These are phyloP conservation scores for Dynastes tityus DNA, from an alignment of 2,888 invertebrate species.

Conservation along the genomic window DNA sequence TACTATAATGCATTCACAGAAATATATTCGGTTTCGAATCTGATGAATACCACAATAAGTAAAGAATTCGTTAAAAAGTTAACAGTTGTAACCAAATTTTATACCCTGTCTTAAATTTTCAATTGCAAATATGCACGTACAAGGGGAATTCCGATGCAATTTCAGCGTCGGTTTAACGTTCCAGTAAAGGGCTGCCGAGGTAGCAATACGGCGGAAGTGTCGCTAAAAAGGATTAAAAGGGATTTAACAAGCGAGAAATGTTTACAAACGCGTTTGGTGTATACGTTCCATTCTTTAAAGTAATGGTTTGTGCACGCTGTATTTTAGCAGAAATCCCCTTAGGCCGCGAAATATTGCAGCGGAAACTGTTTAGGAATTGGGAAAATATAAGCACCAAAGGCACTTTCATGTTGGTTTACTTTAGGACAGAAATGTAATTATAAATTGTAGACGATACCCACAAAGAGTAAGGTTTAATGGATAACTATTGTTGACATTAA, in stretches of 20 bases:
- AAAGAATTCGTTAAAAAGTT: no score
- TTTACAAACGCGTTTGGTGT: conserved; percentile 33
- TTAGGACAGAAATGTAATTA: background rate
- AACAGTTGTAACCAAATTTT: no score
- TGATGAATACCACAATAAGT: no score
- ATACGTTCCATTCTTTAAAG: conserved; percentile 19
- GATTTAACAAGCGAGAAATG: conserved; percentile 32
- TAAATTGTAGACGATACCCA: background rate
- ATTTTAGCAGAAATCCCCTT: conserved; percentile 14
- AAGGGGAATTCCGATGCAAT: conserved; percentile 13
- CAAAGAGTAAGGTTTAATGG: no score
- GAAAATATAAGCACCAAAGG: background rate
- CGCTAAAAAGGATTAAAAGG: conserved; percentile 36
- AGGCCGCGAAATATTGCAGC: conserved; percentile 1
- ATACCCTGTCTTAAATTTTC: background rate
- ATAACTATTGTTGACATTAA: no score
- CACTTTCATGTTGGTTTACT: background rate
- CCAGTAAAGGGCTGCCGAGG: background rate
- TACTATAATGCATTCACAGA: no score
- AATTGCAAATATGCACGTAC: conserved; percentile 13
- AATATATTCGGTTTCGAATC: no score
- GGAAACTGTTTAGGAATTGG: background rate
- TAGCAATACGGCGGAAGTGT: conserved; percentile 1
- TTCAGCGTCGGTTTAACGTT: background rate
- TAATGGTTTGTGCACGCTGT: background rate